Percentiles rank a stretch among this genome's conserved stretches.
Evolutionary conservation across 1,140 invertebrate species (phyloP).

Genomic region (Heliconius melpomene): DNA sequence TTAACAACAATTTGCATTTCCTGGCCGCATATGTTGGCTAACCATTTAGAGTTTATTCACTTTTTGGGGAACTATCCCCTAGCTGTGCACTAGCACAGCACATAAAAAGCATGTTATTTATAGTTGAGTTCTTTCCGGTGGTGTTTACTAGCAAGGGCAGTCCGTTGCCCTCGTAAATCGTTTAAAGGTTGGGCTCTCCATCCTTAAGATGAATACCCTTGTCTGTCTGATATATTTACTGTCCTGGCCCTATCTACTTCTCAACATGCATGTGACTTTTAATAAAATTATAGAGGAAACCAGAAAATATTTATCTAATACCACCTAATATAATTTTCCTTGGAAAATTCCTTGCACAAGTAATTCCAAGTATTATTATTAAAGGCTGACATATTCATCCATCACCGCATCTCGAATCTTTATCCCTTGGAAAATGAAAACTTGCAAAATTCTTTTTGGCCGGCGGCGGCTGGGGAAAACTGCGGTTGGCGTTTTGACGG

Average conservation of each 20-base stretch:
- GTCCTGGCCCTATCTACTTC: constrained; percentile 55
- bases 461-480: constrained; percentile 36
- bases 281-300: constrained; percentile 39
- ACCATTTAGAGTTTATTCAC: constrained; percentile 34
- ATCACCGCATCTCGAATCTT: constrained; percentile 41
- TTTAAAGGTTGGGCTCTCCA: constrained; percentile 73
- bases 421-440: constrained; percentile 49
- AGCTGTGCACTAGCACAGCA: background rate
- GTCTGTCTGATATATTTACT: constrained; percentile 74
- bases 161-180: constrained; percentile 72
- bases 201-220: constrained; percentile 73
- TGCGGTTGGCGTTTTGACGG: constrained; percentile 45
- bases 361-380: constrained; percentile 45
- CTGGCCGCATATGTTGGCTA: constrained; percentile 53
- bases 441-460: constrained; percentile 45
- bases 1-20: constrained; percentile 64
- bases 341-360: constrained; percentile 34
- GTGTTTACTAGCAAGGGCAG: constrained; percentile 57
- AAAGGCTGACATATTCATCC: constrained; percentile 46
- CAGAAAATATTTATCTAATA: background rate
- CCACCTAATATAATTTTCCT: constrained; percentile 24
- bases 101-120: constrained; percentile 54
- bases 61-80: background rate
- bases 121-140: constrained; percentile 53
- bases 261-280: constrained; percentile 54